Conservation (phyloP, 1,140 invertebrate species). For the Euura lappo region DNA sequence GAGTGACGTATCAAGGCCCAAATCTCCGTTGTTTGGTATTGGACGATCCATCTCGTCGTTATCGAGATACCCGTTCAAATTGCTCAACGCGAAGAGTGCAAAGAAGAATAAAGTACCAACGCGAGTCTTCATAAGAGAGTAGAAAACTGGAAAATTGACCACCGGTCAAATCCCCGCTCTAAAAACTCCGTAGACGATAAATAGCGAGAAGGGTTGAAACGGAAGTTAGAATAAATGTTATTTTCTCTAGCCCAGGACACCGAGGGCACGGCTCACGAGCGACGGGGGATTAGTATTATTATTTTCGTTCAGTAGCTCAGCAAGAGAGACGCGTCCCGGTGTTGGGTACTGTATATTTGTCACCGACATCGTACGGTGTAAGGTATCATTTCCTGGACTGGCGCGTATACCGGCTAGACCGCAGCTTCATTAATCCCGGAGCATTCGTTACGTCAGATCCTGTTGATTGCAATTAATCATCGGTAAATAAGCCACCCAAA, state of each 20-base stretch:
- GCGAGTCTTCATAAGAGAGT: too few relatives aligned
- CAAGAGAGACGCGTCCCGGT: neutral
- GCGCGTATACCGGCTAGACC: neutral
- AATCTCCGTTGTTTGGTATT: neutral
- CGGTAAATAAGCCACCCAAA: constrained; percentile 3
- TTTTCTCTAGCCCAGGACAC: too few relatives aligned
- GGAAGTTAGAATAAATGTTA: too few relatives aligned
- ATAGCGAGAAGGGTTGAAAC: too few relatives aligned
- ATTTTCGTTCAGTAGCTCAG: neutral
- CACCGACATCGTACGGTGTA: constrained; percentile 2
- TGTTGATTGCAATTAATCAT: constrained; percentile 15
- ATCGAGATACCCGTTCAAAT: too few relatives aligned
- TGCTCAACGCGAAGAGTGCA: too few relatives aligned
- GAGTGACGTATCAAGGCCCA: neutral
- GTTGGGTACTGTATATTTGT: neutral
- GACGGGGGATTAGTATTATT: neutral
- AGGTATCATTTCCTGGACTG: constrained; percentile 11
- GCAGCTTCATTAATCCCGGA: constrained; percentile 9
- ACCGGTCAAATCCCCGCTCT: too few relatives aligned
- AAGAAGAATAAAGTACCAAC: too few relatives aligned
- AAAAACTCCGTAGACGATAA: too few relatives aligned
- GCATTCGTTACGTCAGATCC: constrained; percentile 13
- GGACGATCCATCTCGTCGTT: too few relatives aligned
- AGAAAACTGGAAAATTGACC: too few relatives aligned
- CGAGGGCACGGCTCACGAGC: neutral